phyloP scores from a whole-genome alignment of 2,888 invertebrate species.

The Heteromyza rotundicornis region DNA sequence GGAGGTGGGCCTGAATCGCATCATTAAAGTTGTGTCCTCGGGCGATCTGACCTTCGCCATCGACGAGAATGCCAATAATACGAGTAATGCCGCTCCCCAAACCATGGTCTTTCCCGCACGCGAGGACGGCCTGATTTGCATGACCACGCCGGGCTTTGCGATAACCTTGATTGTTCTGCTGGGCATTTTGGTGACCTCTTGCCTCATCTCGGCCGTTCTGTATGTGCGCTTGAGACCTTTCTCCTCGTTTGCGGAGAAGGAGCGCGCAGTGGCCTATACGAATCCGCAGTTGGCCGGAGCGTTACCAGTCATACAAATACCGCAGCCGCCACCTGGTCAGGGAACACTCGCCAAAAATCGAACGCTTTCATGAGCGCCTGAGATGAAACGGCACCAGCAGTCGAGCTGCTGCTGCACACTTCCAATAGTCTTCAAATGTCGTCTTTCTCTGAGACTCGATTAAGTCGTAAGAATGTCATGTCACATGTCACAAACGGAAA shows the following conservation, averaged over 20 bases:
- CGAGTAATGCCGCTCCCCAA: slow-evolving; percentile 65
- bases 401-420: slow-evolving; percentile 5
- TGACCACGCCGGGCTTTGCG: slow-evolving; percentile 94
- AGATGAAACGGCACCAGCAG: too few relatives aligned
- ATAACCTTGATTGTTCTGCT: slow-evolving; percentile 83
- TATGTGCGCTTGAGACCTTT: slow-evolving; percentile 82
- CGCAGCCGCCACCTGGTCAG: slow-evolving; percentile 43
- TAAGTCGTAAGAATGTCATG: slow-evolving; percentile 12
- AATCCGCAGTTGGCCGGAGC: slow-evolving; percentile 56
- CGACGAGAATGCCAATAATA: slow-evolving; percentile 71
- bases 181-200: slow-evolving; percentile 82
- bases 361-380: slow-evolving; percentile 41
- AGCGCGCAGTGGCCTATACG: slow-evolving; percentile 59
- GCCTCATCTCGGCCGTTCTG: slow-evolving; percentile 83
- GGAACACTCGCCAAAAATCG: slow-evolving; percentile 58
- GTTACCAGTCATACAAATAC: slow-evolving; percentile 55
- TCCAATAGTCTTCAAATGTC: slow-evolving; percentile 21
- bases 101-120: slow-evolving; percentile 77
- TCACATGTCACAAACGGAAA: too few relatives aligned
- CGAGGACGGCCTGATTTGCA: slow-evolving; percentile 80
- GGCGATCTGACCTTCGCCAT: slow-evolving; percentile 86
- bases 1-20: slow-evolving; percentile 86
- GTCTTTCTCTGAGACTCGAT: slow-evolving; percentile 24
- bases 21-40: slow-evolving; percentile 89
- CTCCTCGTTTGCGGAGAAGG: slow-evolving; percentile 63